phyloP scores from a whole-genome alignment of 1,140 invertebrate genomes.

The Leptopilina boulardi region DNA sequence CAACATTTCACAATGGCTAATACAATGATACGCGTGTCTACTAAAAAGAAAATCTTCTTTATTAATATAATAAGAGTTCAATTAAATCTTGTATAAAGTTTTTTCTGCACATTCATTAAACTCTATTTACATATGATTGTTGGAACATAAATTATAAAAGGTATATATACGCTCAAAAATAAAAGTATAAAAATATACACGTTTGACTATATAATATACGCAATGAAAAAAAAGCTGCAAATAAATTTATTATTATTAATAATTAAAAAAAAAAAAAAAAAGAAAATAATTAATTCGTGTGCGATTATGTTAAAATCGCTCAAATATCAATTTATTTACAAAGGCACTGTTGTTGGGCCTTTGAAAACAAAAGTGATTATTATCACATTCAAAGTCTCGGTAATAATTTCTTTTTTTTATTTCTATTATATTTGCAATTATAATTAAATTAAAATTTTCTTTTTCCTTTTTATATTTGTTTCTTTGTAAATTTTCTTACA shows the following conservation, averaged over 20 bases:
- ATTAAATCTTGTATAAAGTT: conserved; percentile 41
- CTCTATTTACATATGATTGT: conserved; percentile 43
- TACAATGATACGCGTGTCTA: conserved; percentile 37
- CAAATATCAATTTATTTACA: conserved; percentile 31
- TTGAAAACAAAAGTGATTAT: conserved; percentile 8
- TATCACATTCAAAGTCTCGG: conserved; percentile 17
- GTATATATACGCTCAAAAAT: conserved; percentile 42
- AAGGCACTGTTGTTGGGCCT: conserved; percentile 45
- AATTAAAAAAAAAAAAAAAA: not conserved
- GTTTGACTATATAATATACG: conserved; percentile 26
- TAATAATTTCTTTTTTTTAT: not conserved
- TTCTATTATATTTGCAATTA: conserved; percentile 6
- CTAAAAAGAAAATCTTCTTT: not conserved
- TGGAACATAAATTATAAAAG: conserved; percentile 48
- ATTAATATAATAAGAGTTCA: conserved; percentile 33
- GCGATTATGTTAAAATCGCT: conserved; percentile 5
- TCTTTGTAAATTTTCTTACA: too few species aligned
- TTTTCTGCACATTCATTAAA: conserved; percentile 23
- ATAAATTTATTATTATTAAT: not conserved
- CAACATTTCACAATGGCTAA: conserved; percentile 42
- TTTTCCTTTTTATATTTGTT: conserved; percentile 3
- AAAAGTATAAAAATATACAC: conserved; percentile 61
- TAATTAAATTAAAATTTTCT: conserved; percentile 40
- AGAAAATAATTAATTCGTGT: too few species aligned
- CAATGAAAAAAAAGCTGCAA: conserved; percentile 25